These are phyloP conservation scores for Hirundo rustica DNA, from an alignment of 2,797 vertebrate species.

Conservation along the genomic window DNA sequence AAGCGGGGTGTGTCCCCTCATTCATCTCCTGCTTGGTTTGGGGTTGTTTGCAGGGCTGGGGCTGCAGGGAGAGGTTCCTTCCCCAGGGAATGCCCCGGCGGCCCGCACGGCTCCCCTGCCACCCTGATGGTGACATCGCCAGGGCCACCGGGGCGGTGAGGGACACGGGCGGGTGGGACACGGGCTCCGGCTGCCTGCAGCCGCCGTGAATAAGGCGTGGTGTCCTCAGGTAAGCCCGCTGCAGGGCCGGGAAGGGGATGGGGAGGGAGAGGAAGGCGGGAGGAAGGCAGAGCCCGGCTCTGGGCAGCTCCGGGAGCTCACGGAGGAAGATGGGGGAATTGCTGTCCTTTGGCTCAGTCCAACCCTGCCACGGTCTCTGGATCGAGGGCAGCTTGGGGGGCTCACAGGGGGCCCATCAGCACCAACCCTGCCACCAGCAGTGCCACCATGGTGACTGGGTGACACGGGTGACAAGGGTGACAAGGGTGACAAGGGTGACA, in stretches of 20 bases:
- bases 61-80: not conserved
- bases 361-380: accelerated
- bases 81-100: accelerated
- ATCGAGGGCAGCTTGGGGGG: not conserved
- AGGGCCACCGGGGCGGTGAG: not conserved
- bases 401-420: not conserved
- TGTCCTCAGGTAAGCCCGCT: not conserved
- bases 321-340: not conserved
- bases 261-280: not conserved
- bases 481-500: not conserved
- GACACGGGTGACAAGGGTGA: not conserved
- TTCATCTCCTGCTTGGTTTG: not conserved
- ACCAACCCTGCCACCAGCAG: not conserved
- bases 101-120: not conserved
- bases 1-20: not conserved
- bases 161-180: not conserved
- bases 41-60: not conserved
- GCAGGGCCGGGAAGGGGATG: not conserved
- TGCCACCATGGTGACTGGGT: not conserved
- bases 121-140: not conserved
- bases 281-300: not conserved
- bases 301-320: not conserved
- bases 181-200: not conserved
- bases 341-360: not conserved
- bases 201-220: not conserved